These are phyloP conservation scores for Pantala flavescens DNA, from an alignment of 1,140 invertebrate species.

Conservation along the genomic window DNA sequence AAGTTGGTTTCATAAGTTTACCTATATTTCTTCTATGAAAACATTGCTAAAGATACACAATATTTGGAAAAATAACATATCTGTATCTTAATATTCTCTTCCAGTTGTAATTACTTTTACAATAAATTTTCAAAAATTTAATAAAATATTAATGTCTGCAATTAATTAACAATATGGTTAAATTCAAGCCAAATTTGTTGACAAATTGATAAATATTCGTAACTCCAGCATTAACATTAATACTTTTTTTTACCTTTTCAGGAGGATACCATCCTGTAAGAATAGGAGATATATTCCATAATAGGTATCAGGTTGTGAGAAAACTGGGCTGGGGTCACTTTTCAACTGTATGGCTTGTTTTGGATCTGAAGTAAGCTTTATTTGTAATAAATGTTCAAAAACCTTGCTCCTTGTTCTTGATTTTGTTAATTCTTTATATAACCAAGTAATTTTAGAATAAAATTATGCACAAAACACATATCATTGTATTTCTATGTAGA, in stretches of 20 bases:
- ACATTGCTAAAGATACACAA: too few species aligned
- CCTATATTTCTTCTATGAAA: too few species aligned
- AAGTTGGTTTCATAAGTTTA: too few species aligned
- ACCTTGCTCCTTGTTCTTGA: too few species aligned
- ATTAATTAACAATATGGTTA: slow-evolving; percentile 1
- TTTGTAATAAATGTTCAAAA: too few species aligned
- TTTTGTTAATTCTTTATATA: too few species aligned
- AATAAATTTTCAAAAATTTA: slow-evolving; percentile 15
- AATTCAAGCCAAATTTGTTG: background rate
- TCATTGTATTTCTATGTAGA: too few species aligned
- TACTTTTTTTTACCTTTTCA: slow-evolving; percentile 29
- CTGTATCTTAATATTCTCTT: background rate
- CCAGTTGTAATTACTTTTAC: slow-evolving; percentile 12
- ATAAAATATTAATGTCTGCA: background rate
- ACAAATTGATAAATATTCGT: slow-evolving; percentile 12
- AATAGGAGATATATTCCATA: slow-evolving; percentile 56
- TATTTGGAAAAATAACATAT: background rate
- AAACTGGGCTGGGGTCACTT: slow-evolving; percentile 68
- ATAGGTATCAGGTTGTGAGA: slow-evolving; percentile 55
- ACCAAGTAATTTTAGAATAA: too few species aligned
- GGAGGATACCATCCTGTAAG: slow-evolving; percentile 63
- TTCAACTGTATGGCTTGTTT: slow-evolving; percentile 58
- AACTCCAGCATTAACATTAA: slow-evolving; percentile 16
- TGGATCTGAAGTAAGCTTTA: slow-evolving; percentile 40
- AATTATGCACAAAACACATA: too few species aligned